A percentile compares a stretch with the other conserved stretches of the same genome.
Conservation (phyloP, 2,888 invertebrate genomes). For the Rhagonycha lutea region DNA sequence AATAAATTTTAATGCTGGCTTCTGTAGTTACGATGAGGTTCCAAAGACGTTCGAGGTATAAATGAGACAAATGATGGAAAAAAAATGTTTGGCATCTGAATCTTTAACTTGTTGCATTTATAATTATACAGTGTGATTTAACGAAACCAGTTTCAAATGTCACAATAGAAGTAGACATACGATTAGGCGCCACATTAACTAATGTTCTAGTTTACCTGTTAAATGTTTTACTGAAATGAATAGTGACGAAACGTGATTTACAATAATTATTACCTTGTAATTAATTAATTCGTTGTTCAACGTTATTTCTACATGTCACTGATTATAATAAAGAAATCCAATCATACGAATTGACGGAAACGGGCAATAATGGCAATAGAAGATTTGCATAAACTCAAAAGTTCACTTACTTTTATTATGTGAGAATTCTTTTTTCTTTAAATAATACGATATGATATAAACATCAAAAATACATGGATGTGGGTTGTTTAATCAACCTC, state of each 20-base stretch:
- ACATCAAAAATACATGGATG: no score
- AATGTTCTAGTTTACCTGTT: slow-evolving; percentile 24
- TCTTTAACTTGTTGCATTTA: not conserved
- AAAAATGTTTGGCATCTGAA: not conserved
- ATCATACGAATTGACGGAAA: no score
- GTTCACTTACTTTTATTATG: not conserved
- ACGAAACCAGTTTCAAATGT: not conserved
- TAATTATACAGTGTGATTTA: not conserved
- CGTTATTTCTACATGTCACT: not conserved
- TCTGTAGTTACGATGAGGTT: not conserved
- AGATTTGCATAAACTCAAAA: not conserved
- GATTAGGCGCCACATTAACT: slow-evolving; percentile 25
- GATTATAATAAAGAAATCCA: not conserved
- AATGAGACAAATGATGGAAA: not conserved
- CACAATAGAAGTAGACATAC: slow-evolving; percentile 13
- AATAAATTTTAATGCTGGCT: not conserved
- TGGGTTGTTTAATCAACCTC: no score
- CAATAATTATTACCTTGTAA: not conserved
- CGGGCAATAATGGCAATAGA: not conserved
- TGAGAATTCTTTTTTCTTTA: no score
- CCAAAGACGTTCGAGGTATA: not conserved
- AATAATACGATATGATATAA: no score
- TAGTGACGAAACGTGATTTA: not conserved
- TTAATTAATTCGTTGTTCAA: not conserved
- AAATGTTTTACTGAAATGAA: not conserved